phyloP scores from a whole-genome alignment of 2,113 vertebrate genomes.

The Talpa occidentalis region DNA sequence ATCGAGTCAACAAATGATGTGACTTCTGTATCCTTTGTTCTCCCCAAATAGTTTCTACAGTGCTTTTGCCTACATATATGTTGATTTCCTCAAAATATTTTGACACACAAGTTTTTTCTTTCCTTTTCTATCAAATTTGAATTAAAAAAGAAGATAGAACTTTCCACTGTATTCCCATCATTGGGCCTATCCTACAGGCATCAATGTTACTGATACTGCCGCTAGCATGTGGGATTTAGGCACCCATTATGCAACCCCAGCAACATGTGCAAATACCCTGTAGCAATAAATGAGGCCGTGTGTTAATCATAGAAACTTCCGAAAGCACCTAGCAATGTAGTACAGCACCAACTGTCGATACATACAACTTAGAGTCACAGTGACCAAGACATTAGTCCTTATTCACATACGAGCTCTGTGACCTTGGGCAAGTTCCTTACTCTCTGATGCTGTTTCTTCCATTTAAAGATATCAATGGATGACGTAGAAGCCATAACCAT shows the following conservation, averaged over 20 bases:
- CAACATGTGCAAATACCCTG: background rate
- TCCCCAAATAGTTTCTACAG: background rate
- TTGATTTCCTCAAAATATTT: slow-evolving; percentile 31
- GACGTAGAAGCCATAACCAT: background rate
- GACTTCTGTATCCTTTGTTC: background rate
- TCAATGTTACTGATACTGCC: background rate
- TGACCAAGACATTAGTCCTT: background rate
- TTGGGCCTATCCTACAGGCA: background rate
- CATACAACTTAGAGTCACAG: background rate
- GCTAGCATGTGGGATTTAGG: background rate
- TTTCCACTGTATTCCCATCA: background rate
- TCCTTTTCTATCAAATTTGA: background rate
- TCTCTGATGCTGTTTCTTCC: background rate
- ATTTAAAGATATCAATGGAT: background rate
- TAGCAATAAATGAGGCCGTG: background rate
- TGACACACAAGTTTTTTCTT: slow-evolving; percentile 5
- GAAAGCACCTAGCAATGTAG: background rate
- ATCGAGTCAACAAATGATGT: background rate
- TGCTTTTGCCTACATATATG: slow-evolving; percentile 12
- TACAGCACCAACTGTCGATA: background rate
- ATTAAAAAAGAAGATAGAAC: slow-evolving; percentile 20
- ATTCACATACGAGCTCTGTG: background rate
- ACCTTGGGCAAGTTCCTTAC: slow-evolving; percentile 25
- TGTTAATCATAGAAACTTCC: background rate
- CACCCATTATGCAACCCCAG: background rate